Evolutionary conservation across 2,113 vertebrate genomes (phyloP).

Genomic region (Lasiurus borealis): DNA sequence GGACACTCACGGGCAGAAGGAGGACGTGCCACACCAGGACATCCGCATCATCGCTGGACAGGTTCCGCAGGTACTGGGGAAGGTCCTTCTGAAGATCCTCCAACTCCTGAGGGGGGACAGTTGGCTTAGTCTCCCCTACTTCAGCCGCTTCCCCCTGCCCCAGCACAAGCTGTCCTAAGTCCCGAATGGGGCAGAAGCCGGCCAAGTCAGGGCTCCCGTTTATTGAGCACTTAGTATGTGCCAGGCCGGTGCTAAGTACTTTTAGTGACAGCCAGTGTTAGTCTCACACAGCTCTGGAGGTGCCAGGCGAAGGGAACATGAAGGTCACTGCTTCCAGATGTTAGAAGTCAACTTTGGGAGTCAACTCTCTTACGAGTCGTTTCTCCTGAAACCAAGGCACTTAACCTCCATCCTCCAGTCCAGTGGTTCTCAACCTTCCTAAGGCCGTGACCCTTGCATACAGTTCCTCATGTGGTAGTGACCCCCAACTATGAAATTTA

Average conservation of each 20-base stretch:
- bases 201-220: not conserved
- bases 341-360: not conserved
- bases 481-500: no score
- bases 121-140: no score
- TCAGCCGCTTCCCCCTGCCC: accelerated
- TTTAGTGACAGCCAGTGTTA: accelerated
- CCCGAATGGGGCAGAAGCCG: not conserved
- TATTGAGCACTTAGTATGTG: not conserved
- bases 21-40: constrained; percentile 79
- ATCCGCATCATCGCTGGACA: constrained; percentile 13
- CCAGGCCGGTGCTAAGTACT: accelerated
- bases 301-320: not conserved
- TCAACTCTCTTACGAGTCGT: not conserved
- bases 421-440: no score
- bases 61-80: constrained; percentile 65
- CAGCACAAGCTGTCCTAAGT: not conserved
- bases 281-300: not conserved
- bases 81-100: constrained; percentile 29
- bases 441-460: no score
- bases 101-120: constrained; percentile 80
- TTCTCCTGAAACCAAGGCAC: not conserved
- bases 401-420: not conserved
- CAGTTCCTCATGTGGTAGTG: no score
- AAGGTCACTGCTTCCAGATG: not conserved
- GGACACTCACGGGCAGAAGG: constrained; percentile 83